Evolutionary conservation across 2,888 invertebrate genomes (phyloP).

Genomic region (Mythimna pallens): DNA sequence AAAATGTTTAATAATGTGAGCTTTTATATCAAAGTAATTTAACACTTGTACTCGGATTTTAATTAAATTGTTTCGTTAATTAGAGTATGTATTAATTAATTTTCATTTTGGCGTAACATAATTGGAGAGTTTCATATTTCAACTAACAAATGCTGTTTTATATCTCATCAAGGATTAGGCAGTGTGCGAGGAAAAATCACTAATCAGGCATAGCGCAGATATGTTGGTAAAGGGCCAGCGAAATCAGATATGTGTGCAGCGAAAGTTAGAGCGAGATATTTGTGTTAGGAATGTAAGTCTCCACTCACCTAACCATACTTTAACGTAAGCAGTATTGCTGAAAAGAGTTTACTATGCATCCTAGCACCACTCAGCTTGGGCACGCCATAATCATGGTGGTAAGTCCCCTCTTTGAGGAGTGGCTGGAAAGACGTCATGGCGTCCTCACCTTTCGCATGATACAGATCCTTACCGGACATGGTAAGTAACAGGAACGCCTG

Average conservation of each 20-base stretch:
- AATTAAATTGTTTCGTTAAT: background rate
- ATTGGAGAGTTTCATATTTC: background rate
- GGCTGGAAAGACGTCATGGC: too few species aligned
- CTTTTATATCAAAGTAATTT: constrained; percentile 18
- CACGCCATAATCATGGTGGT: too few species aligned
- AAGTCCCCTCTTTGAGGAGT: too few species aligned
- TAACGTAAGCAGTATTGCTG: background rate
- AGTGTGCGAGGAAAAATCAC: background rate
- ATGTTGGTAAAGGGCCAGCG: too few species aligned
- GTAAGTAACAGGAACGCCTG: too few species aligned
- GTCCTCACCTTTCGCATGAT: too few species aligned
- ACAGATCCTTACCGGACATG: too few species aligned
- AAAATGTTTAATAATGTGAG: constrained; percentile 10
- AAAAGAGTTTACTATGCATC: background rate
- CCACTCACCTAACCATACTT: background rate
- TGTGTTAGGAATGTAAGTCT: background rate
- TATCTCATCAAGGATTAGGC: background rate
- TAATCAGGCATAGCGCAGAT: too few species aligned
- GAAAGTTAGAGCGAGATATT: background rate
- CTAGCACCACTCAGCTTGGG: background rate
- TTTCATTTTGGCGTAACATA: background rate
- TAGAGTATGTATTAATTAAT: background rate
- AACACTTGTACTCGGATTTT: constrained; percentile 1
- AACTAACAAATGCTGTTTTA: background rate
- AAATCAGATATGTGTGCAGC: too few species aligned